These are phyloP conservation scores for Bujurquina vittata DNA, from an alignment of 2,113 vertebrate species.

Conservation along the genomic window DNA sequence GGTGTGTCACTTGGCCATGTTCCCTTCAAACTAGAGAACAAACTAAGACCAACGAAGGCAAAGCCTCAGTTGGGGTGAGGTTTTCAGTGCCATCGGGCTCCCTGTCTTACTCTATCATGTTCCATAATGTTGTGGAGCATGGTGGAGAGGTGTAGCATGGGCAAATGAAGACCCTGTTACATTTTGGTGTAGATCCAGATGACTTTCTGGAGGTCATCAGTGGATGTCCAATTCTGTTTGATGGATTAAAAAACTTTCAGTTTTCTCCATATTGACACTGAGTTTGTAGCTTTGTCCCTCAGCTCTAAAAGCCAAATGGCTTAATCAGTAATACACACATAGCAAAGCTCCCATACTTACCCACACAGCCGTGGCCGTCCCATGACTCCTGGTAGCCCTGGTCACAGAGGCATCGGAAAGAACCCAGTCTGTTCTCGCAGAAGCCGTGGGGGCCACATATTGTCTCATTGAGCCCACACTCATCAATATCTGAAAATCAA, in stretches of 20 bases:
- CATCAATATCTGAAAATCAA: slow-evolving; percentile 88
- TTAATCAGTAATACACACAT: background rate
- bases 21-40: background rate
- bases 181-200: background rate
- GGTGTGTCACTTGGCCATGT: background rate
- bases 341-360: slow-evolving; percentile 77
- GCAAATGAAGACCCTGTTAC: background rate
- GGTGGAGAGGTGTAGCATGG: background rate
- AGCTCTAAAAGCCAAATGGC: background rate
- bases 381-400: slow-evolving; percentile 89
- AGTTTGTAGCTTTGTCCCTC: background rate
- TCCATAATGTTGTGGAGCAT: too few species aligned
- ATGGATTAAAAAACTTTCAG: background rate
- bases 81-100: background rate
- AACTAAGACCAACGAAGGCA: background rate
- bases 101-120: too few species aligned
- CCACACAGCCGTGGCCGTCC: slow-evolving; percentile 88
- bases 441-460: slow-evolving; percentile 88
- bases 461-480: slow-evolving; percentile 87
- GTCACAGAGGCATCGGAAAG: slow-evolving; percentile 93
- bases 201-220: too few species aligned
- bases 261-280: background rate
- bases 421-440: slow-evolving; percentile 93
- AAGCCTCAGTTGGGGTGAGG: background rate
- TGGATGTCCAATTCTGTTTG: background rate